Conservation (phyloP, 2,797 vertebrate genomes). For the Hippocampus kuda region DNA sequence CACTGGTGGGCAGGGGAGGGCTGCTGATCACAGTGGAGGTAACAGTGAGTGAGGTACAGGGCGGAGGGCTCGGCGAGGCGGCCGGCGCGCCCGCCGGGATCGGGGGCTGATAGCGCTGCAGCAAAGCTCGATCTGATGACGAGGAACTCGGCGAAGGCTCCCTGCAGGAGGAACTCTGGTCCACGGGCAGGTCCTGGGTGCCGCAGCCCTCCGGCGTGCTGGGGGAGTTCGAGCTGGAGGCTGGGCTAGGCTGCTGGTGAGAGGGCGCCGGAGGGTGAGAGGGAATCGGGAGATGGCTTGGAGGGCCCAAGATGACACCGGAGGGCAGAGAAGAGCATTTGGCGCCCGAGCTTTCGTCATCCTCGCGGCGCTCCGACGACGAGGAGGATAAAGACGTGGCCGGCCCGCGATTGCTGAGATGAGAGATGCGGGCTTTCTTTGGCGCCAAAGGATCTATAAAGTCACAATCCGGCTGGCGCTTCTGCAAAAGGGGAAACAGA, state of each 20-base stretch:
- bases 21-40: constrained; percentile 55
- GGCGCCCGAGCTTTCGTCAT: constrained; percentile 49
- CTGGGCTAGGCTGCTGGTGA: constrained; percentile 68
- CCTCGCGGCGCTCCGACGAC: constrained; percentile 59
- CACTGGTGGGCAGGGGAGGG: constrained; percentile 37
- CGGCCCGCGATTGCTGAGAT: constrained; percentile 69
- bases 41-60: constrained; percentile 51
- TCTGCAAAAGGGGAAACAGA: constrained; percentile 56
- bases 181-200: constrained; percentile 77
- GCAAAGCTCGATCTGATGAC: constrained; percentile 31
- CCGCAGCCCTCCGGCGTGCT: constrained; percentile 80
- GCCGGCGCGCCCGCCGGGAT: constrained; percentile 26
- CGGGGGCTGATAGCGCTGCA: constrained; percentile 36
- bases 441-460: constrained; percentile 77
- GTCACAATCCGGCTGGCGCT: constrained; percentile 65
- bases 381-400: constrained; percentile 34
- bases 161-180: constrained; percentile 69
- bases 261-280: constrained; percentile 58
- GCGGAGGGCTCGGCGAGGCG: constrained; percentile 37
- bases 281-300: constrained; percentile 42
- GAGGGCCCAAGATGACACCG: constrained; percentile 45
- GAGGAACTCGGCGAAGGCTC: constrained; percentile 68
- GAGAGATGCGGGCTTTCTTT: constrained; percentile 83
- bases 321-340: constrained; percentile 51
- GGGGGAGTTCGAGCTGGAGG: constrained; percentile 79